Conservation (phyloP, 1,140 invertebrate species). For the Cydia strobilella region DNA sequence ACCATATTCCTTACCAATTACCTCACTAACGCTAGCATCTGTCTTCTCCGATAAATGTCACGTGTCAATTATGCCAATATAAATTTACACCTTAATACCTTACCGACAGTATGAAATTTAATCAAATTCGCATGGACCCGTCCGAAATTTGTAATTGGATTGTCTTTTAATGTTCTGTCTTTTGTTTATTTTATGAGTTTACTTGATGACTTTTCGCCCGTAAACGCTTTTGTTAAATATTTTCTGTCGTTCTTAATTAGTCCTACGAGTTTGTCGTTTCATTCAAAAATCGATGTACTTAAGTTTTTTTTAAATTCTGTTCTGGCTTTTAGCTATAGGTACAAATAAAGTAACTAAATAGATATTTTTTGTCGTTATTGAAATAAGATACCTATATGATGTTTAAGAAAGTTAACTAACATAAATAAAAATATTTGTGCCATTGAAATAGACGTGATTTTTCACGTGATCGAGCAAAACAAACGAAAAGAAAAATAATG, state of each 20-base stretch:
- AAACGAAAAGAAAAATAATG: too few relatives aligned
- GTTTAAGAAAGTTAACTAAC: too few relatives aligned
- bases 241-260: not conserved
- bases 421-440: too few relatives aligned
- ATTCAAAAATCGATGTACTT: not conserved
- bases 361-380: too few relatives aligned
- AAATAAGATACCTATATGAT: too few relatives aligned
- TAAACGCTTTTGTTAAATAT: not conserved
- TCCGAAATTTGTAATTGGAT: slow-evolving; percentile 23
- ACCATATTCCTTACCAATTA: slow-evolving; percentile 29
- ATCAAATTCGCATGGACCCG: slow-evolving; percentile 30
- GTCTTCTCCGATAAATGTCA: slow-evolving; percentile 12
- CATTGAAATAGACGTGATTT: too few relatives aligned
- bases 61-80: slow-evolving; percentile 27
- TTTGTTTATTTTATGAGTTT: slow-evolving; percentile 11
- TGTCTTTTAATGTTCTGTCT: slow-evolving; percentile 7
- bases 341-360: too few relatives aligned
- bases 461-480: too few relatives aligned
- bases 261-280: not conserved
- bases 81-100: slow-evolving; percentile 31
- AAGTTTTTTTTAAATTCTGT: not conserved
- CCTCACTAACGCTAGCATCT: slow-evolving; percentile 12
- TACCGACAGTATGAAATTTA: slow-evolving; percentile 29
- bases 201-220: not conserved
- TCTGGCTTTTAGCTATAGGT: not conserved